phyloP scores from a whole-genome alignment of 2,113 vertebrate genomes.

The Ceyx cyanopectus region DNA sequence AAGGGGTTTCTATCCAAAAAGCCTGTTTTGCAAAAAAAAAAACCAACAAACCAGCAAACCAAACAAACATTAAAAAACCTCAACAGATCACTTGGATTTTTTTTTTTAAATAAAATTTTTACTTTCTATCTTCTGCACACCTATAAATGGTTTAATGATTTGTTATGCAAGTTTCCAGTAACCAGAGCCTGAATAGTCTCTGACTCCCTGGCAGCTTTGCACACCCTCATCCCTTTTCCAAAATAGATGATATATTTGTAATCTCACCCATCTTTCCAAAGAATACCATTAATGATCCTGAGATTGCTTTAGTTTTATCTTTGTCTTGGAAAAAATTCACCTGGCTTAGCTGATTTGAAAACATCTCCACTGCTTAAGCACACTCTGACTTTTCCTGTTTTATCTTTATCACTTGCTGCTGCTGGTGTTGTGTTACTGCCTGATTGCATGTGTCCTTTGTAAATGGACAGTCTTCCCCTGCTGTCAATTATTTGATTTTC shows the following conservation, averaged over 20 bases:
- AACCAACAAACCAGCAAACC: too few species aligned
- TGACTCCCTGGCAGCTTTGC: not conserved
- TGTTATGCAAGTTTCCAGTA: not conserved
- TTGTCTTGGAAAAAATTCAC: not conserved
- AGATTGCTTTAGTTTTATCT: not conserved
- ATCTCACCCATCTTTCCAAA: not conserved
- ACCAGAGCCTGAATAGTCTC: fast-evolving
- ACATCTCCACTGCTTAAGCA: not conserved
- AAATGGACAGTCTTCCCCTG: not conserved
- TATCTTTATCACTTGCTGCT: not conserved
- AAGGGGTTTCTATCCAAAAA: not conserved
- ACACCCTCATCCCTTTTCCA: not conserved
- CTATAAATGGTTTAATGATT: not conserved
- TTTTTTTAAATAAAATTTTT: not conserved
- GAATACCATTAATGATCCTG: not conserved
- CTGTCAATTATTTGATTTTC: conserved; percentile 34
- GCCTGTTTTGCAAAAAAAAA: fast-evolving
- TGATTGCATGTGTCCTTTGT: conserved; percentile 13
- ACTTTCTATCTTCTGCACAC: not conserved
- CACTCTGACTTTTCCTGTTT: not conserved
- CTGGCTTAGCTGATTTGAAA: not conserved
- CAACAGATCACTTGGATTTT: not conserved
- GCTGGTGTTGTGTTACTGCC: not conserved
- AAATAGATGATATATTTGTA: not conserved
- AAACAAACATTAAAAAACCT: too few species aligned